A percentile compares a stretch with the other conserved stretches of the same genome.
phyloP scores from a whole-genome alignment of 2,888 invertebrate genomes.

The Gortyna flavago region DNA sequence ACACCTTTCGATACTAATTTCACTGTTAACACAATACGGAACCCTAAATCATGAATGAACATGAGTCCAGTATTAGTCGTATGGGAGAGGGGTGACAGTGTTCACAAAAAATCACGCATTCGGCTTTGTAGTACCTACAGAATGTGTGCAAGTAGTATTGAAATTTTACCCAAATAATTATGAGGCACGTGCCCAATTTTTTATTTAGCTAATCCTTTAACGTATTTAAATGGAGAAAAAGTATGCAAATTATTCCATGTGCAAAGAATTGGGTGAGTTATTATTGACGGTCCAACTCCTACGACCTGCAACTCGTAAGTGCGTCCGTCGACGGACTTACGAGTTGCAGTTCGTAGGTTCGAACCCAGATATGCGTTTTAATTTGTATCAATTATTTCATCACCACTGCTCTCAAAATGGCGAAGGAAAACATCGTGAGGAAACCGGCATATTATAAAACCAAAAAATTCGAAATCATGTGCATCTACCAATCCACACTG shows the following conservation, averaged over 20 bases:
- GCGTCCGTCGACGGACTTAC: too few relatives aligned
- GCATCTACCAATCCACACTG: too few relatives aligned
- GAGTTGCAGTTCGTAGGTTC: too few relatives aligned
- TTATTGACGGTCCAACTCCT: too few relatives aligned
- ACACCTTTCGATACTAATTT: constrained; percentile 89
- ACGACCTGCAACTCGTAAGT: too few relatives aligned
- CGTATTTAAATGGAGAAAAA: constrained; percentile 6
- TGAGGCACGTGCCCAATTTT: constrained; percentile 40
- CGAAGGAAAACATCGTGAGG: too few relatives aligned
- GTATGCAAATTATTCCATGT: neutral
- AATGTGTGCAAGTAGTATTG: constrained; percentile 26
- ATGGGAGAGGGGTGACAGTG: constrained; percentile 79
- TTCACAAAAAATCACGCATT: constrained; percentile 67
- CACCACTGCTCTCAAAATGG: too few relatives aligned
- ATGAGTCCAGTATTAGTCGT: constrained; percentile 79
- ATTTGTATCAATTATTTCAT: too few relatives aligned
- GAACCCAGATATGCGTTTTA: too few relatives aligned
- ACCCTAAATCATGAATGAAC: constrained; percentile 87
- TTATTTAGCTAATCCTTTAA: neutral
- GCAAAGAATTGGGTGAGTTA: too few relatives aligned
- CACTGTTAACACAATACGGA: constrained; percentile 82
- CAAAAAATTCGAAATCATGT: too few relatives aligned
- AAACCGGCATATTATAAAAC: too few relatives aligned
- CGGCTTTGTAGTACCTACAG: constrained; percentile 16
- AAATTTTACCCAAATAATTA: constrained; percentile 49